Percentiles rank a stretch among this genome's conserved stretches.
phyloP scores from a whole-genome alignment of 2,797 vertebrate species.

The Pachyuromys duprasi region DNA sequence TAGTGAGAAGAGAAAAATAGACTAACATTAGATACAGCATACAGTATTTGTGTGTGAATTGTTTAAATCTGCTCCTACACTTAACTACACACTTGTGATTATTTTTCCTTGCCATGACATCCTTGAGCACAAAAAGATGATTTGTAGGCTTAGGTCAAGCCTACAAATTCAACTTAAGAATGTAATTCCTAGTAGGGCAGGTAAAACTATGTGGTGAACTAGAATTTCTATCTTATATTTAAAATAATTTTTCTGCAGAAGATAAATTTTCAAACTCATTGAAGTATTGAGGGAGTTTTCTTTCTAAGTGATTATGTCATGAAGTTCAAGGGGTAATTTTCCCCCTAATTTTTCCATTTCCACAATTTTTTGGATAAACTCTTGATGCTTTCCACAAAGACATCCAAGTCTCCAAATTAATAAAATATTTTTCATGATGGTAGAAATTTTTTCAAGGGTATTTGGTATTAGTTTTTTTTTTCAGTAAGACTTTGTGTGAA shows the following conservation, averaged over 20 bases:
- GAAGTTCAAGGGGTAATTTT: slow-evolving; percentile 5
- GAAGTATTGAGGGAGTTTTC: slow-evolving; percentile 12
- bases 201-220: background rate
- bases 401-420: background rate
- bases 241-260: slow-evolving; percentile 33
- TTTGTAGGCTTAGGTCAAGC: no score
- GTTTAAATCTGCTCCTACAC: background rate
- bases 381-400: slow-evolving; percentile 27
- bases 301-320: slow-evolving; percentile 34
- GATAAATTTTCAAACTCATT: slow-evolving; percentile 34
- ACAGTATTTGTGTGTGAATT: no score
- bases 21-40: background rate
- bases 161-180: background rate
- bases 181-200: background rate
- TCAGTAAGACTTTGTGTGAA: background rate
- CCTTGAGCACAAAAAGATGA: no score
- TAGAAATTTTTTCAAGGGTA: slow-evolving; percentile 30
- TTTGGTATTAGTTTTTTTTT: background rate
- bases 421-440: background rate
- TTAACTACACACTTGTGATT: background rate
- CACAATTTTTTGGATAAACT: slow-evolving; percentile 45
- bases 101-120: background rate
- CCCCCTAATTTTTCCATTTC: slow-evolving; percentile 47
- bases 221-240: slow-evolving; percentile 25
- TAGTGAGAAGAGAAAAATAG: background rate